Evolutionary conservation across 1,140 invertebrate species (phyloP).

Genomic region (Periplaneta americana): DNA sequence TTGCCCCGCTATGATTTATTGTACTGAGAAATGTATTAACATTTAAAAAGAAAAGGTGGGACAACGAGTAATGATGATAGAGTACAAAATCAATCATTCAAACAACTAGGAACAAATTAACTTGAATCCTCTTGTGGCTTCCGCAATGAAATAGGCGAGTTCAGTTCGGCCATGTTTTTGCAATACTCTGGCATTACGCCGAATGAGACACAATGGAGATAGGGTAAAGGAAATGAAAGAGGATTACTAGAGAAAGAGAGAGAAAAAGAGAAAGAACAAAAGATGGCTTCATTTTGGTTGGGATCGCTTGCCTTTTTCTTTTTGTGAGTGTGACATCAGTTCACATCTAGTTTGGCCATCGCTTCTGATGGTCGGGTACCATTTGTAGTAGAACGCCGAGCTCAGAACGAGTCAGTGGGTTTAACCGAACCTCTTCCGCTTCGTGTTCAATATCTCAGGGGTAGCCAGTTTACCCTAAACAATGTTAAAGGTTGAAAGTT

Average conservation of each 20-base stretch:
- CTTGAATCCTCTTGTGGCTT: background rate
- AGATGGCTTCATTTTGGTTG: background rate
- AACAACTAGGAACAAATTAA: background rate
- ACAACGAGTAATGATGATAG: background rate
- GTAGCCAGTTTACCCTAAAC: no score
- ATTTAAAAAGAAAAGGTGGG: background rate
- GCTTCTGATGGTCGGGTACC: background rate
- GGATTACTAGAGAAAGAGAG: background rate
- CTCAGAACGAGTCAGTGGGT: no score
- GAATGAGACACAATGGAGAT: background rate
- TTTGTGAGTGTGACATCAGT: background rate
- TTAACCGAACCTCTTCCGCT: no score
- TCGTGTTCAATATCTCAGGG: no score
- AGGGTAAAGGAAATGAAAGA: background rate
- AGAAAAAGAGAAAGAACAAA: background rate
- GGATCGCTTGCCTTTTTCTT: background rate
- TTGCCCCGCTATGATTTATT: no score
- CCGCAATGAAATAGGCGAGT: background rate
- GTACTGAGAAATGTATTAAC: no score
- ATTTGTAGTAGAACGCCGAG: background rate
- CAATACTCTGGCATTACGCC: background rate
- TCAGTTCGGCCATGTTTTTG: background rate
- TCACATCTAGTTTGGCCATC: background rate
- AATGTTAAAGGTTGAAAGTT: no score
- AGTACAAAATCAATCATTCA: background rate